Conservation (phyloP, 30 jellyfish, hydroid and myxozoan species). For the Hydra vulgaris region DNA sequence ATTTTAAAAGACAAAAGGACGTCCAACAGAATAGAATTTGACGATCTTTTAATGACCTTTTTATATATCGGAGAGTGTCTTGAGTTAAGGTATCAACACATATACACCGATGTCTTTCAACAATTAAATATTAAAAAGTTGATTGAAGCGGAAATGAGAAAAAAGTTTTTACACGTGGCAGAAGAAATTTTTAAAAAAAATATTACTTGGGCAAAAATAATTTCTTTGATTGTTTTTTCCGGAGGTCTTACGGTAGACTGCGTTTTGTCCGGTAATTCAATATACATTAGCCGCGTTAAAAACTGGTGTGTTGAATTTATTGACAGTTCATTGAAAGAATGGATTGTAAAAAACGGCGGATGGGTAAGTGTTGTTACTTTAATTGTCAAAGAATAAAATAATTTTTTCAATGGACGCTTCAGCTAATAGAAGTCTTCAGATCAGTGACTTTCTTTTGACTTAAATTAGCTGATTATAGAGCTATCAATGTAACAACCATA, state of each 20-base stretch:
- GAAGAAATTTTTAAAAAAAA: constrained; percentile 61
- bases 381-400: too few relatives aligned
- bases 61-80: constrained; percentile 69
- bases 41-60: constrained; percentile 42
- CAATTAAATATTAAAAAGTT: constrained; percentile 48
- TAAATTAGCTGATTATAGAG: too few relatives aligned
- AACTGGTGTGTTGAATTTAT: constrained; percentile 62
- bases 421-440: too few relatives aligned
- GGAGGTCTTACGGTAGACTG: constrained; percentile 92
- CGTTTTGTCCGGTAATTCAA: constrained; percentile 60
- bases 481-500: too few relatives aligned
- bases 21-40: too few relatives aligned
- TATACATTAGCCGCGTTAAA: constrained; percentile 51
- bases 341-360: constrained; percentile 78
- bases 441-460: too few relatives aligned
- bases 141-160: constrained; percentile 45
- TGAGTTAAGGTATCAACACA: constrained; percentile 51
- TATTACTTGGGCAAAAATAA: constrained; percentile 83
- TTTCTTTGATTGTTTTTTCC: constrained; percentile 68
- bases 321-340: constrained; percentile 36
- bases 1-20: constrained; percentile 6
- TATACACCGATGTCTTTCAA: constrained; percentile 55
- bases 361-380: constrained; percentile 82
- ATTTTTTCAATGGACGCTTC: too few relatives aligned
- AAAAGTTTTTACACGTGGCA: constrained; percentile 51